A percentile compares a stretch with the other conserved stretches of the same genome.
phyloP scores from a whole-genome alignment of 2,888 invertebrate genomes.

The Xanthia togata region DNA sequence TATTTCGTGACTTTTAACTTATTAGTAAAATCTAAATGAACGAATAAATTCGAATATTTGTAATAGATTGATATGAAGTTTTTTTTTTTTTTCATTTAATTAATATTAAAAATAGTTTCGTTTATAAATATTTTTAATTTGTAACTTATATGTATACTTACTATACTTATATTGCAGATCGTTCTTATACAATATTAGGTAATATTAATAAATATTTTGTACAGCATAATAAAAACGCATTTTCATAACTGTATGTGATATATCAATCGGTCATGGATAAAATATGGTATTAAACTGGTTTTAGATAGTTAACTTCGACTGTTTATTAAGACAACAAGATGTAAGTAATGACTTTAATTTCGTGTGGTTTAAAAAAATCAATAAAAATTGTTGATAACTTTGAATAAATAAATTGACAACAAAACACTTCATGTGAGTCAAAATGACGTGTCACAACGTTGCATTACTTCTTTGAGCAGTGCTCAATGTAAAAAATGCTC shows the following conservation, averaged over 20 bases:
- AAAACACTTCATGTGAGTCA: not conserved
- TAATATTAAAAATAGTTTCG: slow-evolving; percentile 29
- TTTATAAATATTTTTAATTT: slow-evolving; percentile 19
- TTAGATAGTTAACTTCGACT: not conserved
- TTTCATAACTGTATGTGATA: slow-evolving; percentile 14
- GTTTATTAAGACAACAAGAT: not conserved
- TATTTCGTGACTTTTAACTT: slow-evolving; percentile 13
- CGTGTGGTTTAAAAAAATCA: not conserved
- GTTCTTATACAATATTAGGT: slow-evolving; percentile 34
- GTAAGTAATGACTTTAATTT: not conserved
- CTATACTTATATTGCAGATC: slow-evolving; percentile 58
- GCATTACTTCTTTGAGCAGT: no score
- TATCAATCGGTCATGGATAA: slow-evolving; percentile 39
- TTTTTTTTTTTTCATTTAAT: slow-evolving; percentile 31
- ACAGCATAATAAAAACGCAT: slow-evolving; percentile 17
- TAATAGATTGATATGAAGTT: slow-evolving; percentile 50
- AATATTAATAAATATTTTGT: slow-evolving; percentile 34
- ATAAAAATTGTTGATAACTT: not conserved
- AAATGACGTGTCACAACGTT: slow-evolving; percentile 1
- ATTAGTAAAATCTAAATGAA: slow-evolving; percentile 35
- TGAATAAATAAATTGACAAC: slow-evolving; percentile 25
- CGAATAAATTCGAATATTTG: slow-evolving; percentile 42
- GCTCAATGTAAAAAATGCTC: not conserved
- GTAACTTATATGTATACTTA: slow-evolving; percentile 21
- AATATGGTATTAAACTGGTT: slow-evolving; percentile 11